Evolutionary conservation across 2,888 invertebrate species (phyloP).

Genomic region (Magallana nippona): DNA sequence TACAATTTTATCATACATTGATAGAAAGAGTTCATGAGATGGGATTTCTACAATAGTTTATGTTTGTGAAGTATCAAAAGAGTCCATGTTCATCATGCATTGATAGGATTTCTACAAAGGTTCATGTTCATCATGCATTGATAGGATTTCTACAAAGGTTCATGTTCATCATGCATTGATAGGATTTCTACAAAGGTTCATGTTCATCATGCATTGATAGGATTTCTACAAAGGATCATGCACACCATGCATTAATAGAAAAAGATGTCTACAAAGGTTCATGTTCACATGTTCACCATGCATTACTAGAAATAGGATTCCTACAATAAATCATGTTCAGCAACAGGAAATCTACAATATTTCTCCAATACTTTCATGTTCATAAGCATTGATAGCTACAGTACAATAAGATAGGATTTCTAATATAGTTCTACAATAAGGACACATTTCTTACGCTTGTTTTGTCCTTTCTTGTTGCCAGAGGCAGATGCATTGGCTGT

Average conservation of each 20-base stretch:
- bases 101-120: neutral
- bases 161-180: neutral
- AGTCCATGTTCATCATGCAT: neutral
- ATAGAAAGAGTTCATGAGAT: no score
- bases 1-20: no score
- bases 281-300: neutral
- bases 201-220: neutral
- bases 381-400: neutral
- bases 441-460: constrained; percentile 1
- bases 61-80: no score
- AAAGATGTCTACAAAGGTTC: neutral
- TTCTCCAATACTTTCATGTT: neutral
- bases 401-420: neutral
- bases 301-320: no score
- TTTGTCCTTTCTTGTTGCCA: constrained; percentile 29
- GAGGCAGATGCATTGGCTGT: constrained; percentile 12
- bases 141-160: neutral
- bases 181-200: neutral
- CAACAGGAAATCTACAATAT: no score
- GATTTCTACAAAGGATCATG: neutral
- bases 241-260: no score
- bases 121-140: no score
- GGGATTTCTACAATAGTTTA: no score
- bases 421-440: neutral
- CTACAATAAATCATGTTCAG: no score